These are phyloP conservation scores for Dinoponera quadriceps DNA, from an alignment of 1,140 invertebrate species.

Conservation along the genomic window DNA sequence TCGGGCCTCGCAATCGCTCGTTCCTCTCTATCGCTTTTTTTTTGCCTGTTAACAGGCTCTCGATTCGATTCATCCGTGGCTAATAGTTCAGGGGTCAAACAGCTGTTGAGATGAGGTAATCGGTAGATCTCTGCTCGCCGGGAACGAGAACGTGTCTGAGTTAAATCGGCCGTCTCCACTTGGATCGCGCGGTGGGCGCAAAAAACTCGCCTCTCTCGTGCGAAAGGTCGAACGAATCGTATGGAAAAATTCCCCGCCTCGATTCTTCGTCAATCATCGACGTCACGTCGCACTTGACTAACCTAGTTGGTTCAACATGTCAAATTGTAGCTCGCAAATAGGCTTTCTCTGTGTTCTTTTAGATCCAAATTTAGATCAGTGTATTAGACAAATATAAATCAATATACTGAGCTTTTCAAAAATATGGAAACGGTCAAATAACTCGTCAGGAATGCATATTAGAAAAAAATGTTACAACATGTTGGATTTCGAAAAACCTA, in stretches of 20 bases:
- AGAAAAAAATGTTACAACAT: too few relatives aligned
- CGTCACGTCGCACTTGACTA: neutral
- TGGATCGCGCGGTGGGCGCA: neutral
- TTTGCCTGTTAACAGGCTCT: constrained; percentile 32
- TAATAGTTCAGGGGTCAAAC: constrained; percentile 59
- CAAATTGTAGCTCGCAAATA: neutral
- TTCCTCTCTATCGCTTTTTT: neutral
- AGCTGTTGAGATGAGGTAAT: constrained; percentile 43
- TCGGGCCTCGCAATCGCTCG: constrained; percentile 16
- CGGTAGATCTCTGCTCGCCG: constrained; percentile 12
- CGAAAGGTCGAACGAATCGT: constrained; percentile 11
- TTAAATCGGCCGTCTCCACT: constrained; percentile 1
- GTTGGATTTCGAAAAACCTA: too few relatives aligned
- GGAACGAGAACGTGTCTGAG: constrained; percentile 1
- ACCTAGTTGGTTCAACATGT: neutral
- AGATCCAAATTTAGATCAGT: too few relatives aligned
- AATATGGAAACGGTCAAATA: too few relatives aligned
- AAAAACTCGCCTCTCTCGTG: neutral
- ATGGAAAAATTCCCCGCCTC: constrained; percentile 8
- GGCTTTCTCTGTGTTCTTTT: too few relatives aligned
- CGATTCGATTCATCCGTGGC: constrained; percentile 40
- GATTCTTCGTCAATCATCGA: constrained; percentile 2
- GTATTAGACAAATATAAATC: too few relatives aligned
- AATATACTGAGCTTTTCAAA: too few relatives aligned
- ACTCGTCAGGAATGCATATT: too few relatives aligned